Base-by-base conservation (phyloP, 2,888 invertebrate species). In the Amblyjoppa fuscipennis region DNA sequence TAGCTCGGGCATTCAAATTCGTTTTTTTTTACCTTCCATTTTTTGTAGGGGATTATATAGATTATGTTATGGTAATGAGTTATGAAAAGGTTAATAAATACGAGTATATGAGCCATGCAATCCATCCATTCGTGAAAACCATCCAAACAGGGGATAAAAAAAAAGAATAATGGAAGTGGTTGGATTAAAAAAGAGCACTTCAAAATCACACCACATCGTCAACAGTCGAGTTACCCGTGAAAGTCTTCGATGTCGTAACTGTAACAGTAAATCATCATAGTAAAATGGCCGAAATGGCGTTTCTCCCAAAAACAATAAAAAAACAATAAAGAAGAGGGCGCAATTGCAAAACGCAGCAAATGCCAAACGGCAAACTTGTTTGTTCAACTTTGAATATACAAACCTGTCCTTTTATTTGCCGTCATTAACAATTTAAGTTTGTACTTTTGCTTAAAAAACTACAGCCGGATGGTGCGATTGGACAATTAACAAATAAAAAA, bases 1-100 rank as follows among this genome's bases (percentile, higher is more conserved):
- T 45, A 13, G 11, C 59, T 25, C 28, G 11, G 4, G 59, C 28
- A 28, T 59, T 59, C 59, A 59, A 59, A 25, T 59, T 25, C 11
- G 9, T 59, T 59, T 59, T 59, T 59, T 59, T 59, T 59, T 25
- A 20, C 7, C n/a, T 2, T 25, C 20, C 25, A 9, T 11, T 11
- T 25, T 4, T 28, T 11, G 25, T 20, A 20, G 11, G 5, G 53
- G 56, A 2, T 56, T 56, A 56, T 56, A 56, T 56, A 25, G 9
- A 56, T 25, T 56, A 9, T 4, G 7, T 25, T 9, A 56, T 25
- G 9, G 25, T 56, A 56, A 56, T 56, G 2, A 56, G 56, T 56
- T 56, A 20, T 56, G 56, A 56, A 56, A 56, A 56, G 56, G 25
- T 56, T 7, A 56, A 56, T 25, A 56, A 56, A 56, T 25, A 9